Evolutionary conservation across 2,888 invertebrate species (phyloP), one percentile per base, ranked within the genome.

Genomic region (Hemithea aestivaria): DNA sequence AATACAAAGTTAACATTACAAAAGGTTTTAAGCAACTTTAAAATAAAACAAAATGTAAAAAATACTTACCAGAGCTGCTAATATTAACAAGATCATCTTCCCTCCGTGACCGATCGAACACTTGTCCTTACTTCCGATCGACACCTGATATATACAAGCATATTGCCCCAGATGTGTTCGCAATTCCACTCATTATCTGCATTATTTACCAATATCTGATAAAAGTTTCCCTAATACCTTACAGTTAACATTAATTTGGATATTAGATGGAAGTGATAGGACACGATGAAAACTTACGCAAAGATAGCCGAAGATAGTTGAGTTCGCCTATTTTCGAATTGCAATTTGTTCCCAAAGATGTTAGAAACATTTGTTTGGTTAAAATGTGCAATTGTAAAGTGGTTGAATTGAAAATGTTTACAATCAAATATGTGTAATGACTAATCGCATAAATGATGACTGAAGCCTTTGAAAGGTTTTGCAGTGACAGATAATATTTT

Each of bases 61-160:
- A 31, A 34, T 37, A 66, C 66, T 78, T 68, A 83, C 83, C 66
- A 73, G 35, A 25, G 62, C 63, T 45, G 68, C 62, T 47, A 78
- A 46, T 31, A 78, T 45, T 27, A 80, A 45, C 23, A 71, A 35
- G 7, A 73, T 45, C 45, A 68, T 58, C 69, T 73, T 55, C 58
- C 62, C 54, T 58, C 44, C 67, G 62, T 69, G 73, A 66, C 58
- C 48, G 52, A 48, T 43, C 45, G 12, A 56, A 48, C 46, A 71
- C 62, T 70, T 68, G 58, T 37, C 32, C 25, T 32, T 36, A 30
- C 38, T 27, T 23, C 30, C 38, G 44, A 33, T 37, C 38, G 42
- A 40, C 45, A 33, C 46, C 45, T 54, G 48, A 62, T 82, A 63
- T 82, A 82, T 83, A 82, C 59, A 21, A 27, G 53, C 46, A 55